Conservation (phyloP, 2,113 vertebrate genomes). For the Caloenas nicobarica region DNA sequence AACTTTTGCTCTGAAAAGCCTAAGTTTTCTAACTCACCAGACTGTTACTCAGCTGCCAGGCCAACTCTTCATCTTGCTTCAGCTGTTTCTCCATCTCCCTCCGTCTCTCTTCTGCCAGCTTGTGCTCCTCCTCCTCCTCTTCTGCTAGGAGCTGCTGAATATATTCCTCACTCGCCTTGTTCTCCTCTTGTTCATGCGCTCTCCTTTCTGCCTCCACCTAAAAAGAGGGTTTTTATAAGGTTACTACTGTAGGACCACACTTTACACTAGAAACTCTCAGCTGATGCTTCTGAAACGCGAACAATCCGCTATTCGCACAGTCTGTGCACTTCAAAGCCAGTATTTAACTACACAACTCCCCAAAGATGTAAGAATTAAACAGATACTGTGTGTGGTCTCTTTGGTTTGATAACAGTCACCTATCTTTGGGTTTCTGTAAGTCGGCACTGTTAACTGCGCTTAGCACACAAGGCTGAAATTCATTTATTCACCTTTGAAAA, state of each 20-base stretch:
- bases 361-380: not conserved
- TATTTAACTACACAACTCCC: not conserved
- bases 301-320: fast-evolving
- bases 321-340: not conserved
- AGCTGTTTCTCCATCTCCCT: slow-evolving; percentile 78
- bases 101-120: slow-evolving; percentile 70
- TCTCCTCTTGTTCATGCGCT: slow-evolving; percentile 84
- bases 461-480: not conserved
- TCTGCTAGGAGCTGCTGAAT: slow-evolving; percentile 86
- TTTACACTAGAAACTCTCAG: not conserved
- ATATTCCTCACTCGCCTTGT: slow-evolving; percentile 86
- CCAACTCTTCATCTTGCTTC: slow-evolving; percentile 85
- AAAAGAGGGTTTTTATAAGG: not conserved
- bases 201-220: slow-evolving; percentile 87
- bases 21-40: slow-evolving; percentile 76
- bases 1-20: not conserved
- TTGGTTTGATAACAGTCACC: not conserved
- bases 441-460: not conserved
- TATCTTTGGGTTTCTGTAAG: not conserved
- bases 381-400: not conserved
- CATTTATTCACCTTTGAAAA: not conserved
- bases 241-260: not conserved
- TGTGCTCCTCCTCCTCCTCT: slow-evolving; percentile 78
- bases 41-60: slow-evolving; percentile 80
- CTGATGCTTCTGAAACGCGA: fast-evolving